These are phyloP conservation scores for Leptinotarsa tumamoca DNA, from an alignment of 2,888 invertebrate species.

Conservation along the genomic window DNA sequence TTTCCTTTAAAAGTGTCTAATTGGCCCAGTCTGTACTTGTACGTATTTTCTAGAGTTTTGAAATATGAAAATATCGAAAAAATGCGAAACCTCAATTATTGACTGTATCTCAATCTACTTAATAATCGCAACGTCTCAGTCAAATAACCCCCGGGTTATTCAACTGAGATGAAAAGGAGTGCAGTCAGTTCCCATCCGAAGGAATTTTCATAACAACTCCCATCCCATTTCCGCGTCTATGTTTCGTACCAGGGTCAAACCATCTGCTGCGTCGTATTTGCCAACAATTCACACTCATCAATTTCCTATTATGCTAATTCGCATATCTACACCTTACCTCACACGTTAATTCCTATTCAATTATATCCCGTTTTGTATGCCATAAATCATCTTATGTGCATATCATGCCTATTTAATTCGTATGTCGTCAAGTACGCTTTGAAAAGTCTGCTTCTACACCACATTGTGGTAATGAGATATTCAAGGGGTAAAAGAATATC, in stretches of 20 bases:
- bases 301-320: conserved; percentile 36
- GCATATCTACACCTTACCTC: conserved; percentile 34
- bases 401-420: conserved; percentile 40
- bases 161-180: not conserved
- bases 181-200: not conserved
- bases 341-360: conserved; percentile 35
- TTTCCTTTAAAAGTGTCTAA: too few relatives aligned
- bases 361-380: conserved; percentile 36
- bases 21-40: too few relatives aligned
- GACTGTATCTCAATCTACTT: too few relatives aligned
- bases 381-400: conserved; percentile 38
- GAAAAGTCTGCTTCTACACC: not conserved
- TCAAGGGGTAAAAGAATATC: not conserved
- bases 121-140: too few relatives aligned
- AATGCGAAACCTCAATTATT: too few relatives aligned
- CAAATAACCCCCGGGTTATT: too few relatives aligned
- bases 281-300: conserved; percentile 36
- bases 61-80: too few relatives aligned
- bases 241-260: not conserved
- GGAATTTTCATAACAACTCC: not conserved
- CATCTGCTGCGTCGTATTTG: conserved; percentile 19
- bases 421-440: conserved; percentile 29
- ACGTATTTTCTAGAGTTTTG: too few relatives aligned
- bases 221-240: conserved; percentile 6
- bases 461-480: not conserved